phyloP scores from a whole-genome alignment of 2,888 invertebrate species.

The Drosophila fulvimacula region DNA sequence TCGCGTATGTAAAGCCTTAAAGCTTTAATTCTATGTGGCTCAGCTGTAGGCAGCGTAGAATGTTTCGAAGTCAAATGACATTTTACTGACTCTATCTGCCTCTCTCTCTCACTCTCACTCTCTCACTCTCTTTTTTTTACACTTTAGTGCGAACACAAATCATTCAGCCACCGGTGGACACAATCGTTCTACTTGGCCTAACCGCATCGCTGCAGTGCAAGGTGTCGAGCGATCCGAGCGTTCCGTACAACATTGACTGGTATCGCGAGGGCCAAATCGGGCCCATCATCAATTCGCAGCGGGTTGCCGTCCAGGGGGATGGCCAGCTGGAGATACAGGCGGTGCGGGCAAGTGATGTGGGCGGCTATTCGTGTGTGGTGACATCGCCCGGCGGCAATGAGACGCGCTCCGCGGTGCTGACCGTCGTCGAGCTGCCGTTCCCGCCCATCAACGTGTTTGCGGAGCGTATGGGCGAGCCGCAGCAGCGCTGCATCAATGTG shows the following conservation, averaged over 20 bases:
- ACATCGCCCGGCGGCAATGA: conserved; percentile 97
- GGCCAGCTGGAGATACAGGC: conserved; percentile 95
- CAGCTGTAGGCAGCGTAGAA: not conserved
- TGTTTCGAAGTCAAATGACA: conserved; percentile 48
- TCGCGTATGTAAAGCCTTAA: conserved; percentile 32
- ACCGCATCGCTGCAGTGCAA: conserved; percentile 97
- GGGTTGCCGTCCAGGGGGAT: conserved; percentile 91
- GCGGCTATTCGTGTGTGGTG: conserved; percentile 95
- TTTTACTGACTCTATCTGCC: not conserved
- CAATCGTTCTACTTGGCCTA: conserved; percentile 95
- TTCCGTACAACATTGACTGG: conserved; percentile 94
- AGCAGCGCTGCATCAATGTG: conserved; percentile 93
- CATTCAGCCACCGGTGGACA: conserved; percentile 96
- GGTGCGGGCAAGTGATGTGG: conserved; percentile 96
- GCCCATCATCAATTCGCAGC: conserved; percentile 88
- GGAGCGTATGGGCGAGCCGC: conserved; percentile 87
- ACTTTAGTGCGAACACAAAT: conserved; percentile 94
- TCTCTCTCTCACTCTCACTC: not conserved
- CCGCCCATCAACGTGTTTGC: conserved; percentile 95
- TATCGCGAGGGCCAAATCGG: conserved; percentile 91
- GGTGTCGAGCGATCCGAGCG: conserved; percentile 95
- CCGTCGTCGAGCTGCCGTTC: conserved; percentile 97
- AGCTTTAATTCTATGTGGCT: conserved; percentile 45
- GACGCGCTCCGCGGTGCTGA: conserved; percentile 92
- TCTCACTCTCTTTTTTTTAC: not conserved